Base-by-base conservation (phyloP, 2,113 vertebrate genomes). In the Oryzias curvinotus region DNA sequence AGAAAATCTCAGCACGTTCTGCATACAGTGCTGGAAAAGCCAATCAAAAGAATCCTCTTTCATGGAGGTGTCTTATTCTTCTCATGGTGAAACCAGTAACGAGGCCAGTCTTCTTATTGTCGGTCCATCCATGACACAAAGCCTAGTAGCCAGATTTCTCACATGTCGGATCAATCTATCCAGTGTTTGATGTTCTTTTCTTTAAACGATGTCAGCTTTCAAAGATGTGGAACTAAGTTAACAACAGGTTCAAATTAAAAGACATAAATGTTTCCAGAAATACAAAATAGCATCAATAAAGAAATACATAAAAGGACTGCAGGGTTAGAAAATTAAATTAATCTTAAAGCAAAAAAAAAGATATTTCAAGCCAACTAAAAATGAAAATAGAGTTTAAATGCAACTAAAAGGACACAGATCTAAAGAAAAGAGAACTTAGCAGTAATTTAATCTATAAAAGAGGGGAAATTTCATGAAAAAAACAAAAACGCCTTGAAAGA, bases 1-100 rank as follows among this genome's bases (percentile, higher is more conserved):
- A 51, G 50, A 62, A 82, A 78, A 81, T 67, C 46, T 75, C 36
- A 45, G 44, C n/a, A 54, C 73, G 51, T 76, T 74, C 61, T 65
- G 53, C 56, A 68, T 54, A 43, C 52, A 68, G 43, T 28, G 43
- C 47, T 6, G 41, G 19, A 18, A 51, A 49, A 57, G 57, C 19
- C 42, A 25, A 46, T 73, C 52, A 73, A 61, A 68, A 67, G 53
- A 52, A 68, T 65, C 23, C 55, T 30, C 36, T 68, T 68, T 60
- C 2, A 0, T 46, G 26, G 28, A 18, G 41, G n/a, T 25, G 49
- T 47, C 52, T 62, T 65, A 43, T 71, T 82, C 58, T 61, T 47
- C 61, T 74, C 53, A 46, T 71, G 75, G 53, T 18, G 47, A 73
- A 68, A 62, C 68, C 65, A 58, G 62, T 67, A 70, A 74, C 66